Evolutionary conservation across 1,140 invertebrate genomes (phyloP).

Genomic region (Marisa cornuarietis): DNA sequence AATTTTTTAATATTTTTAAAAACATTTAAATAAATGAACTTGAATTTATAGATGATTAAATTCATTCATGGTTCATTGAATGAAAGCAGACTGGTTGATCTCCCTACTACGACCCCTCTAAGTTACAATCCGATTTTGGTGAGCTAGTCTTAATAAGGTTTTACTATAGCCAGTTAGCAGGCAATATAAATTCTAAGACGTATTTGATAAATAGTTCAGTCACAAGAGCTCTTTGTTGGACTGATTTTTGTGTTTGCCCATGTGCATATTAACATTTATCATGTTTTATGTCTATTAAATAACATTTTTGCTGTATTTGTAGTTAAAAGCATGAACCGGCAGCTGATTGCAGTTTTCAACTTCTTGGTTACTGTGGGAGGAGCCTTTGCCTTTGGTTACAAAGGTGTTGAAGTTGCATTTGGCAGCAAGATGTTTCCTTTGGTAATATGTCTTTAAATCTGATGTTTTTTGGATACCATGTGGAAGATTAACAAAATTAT

Average conservation of each 20-base stretch:
- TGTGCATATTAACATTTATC: too few relatives aligned
- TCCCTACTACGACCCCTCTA: too few relatives aligned
- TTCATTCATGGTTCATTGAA: too few relatives aligned
- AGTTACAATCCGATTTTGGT: too few relatives aligned
- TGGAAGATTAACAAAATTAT: conserved; percentile 1
- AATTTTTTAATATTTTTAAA: too few relatives aligned
- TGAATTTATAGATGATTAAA: too few relatives aligned
- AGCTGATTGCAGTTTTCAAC: conserved; percentile 66
- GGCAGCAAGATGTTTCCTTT: conserved; percentile 39
- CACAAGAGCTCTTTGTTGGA: neutral
- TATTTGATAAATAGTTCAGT: neutral
- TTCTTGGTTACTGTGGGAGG: conserved; percentile 67
- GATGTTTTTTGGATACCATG: neutral
- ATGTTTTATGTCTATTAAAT: neutral
- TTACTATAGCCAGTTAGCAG: too few relatives aligned
- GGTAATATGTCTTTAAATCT: conserved; percentile 31
- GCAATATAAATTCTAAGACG: too few relatives aligned
- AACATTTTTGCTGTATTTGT: neutral
- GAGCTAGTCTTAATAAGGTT: too few relatives aligned
- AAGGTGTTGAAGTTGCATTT: conserved; percentile 53
- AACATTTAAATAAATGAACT: too few relatives aligned
- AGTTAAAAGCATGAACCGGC: conserved; percentile 64
- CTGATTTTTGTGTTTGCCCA: neutral
- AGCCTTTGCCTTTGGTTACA: conserved; percentile 68
- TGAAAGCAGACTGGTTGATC: too few relatives aligned